Percentiles rank a stretch among this genome's conserved stretches.
phyloP scores from a whole-genome alignment of 2,113 vertebrate species.

The Leiothrix lutea region DNA sequence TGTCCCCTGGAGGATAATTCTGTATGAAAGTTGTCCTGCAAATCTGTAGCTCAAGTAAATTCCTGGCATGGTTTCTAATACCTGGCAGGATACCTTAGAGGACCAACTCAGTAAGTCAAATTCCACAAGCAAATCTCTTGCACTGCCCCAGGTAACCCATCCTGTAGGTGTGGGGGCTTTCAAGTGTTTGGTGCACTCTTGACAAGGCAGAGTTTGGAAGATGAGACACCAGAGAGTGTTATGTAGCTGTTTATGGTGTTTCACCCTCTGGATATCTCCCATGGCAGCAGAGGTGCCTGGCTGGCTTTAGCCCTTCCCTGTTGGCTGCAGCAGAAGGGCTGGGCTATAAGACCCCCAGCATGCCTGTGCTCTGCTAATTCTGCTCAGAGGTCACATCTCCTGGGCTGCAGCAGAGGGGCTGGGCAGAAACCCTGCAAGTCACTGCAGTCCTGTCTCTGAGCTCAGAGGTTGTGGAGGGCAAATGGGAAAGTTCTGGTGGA shows the following conservation, averaged over 20 bases:
- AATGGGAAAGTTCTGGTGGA: background rate
- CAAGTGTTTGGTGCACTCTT: background rate
- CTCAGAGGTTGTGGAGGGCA: background rate
- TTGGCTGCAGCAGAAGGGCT: background rate
- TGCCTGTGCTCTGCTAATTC: background rate
- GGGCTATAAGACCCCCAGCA: background rate
- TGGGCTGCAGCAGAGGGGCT: background rate
- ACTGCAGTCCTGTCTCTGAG: background rate
- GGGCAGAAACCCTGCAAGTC: background rate
- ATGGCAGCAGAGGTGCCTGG: background rate
- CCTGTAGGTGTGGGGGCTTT: background rate
- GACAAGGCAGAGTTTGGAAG: background rate
- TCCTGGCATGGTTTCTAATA: background rate
- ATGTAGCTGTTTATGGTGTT: background rate
- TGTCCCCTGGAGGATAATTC: background rate
- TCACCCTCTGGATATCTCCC: background rate
- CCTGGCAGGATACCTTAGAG: background rate
- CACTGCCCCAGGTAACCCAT: background rate
- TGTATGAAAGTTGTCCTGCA: background rate
- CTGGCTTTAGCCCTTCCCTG: background rate
- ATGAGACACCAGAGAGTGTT: rapidly evolving
- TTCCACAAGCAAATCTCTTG: background rate
- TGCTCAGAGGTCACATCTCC: background rate
- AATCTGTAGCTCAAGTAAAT: background rate
- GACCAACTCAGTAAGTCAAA: background rate